Evolutionary conservation across 2,888 invertebrate species (phyloP).

Genomic region (Pardosa pseudoannulata): DNA sequence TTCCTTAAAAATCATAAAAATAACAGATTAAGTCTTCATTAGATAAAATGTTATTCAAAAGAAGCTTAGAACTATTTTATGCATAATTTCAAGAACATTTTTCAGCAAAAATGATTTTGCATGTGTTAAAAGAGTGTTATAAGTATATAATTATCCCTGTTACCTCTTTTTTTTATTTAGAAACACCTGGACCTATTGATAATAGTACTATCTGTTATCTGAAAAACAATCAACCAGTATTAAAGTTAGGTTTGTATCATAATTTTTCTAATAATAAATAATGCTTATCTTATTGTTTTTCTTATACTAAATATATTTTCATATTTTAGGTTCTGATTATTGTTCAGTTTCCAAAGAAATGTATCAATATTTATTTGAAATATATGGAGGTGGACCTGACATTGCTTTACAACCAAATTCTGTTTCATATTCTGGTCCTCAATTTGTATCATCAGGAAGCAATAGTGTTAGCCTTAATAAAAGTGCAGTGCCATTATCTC

Average conservation of each 20-base stretch:
- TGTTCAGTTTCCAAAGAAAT: conserved; percentile 89
- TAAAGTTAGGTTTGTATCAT: conserved; percentile 75
- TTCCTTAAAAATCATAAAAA: too few relatives aligned
- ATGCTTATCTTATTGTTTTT: background rate
- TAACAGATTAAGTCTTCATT: too few relatives aligned
- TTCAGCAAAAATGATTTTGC: too few relatives aligned
- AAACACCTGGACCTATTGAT: conserved; percentile 91
- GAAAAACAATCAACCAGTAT: conserved; percentile 76
- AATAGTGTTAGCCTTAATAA: conserved; percentile 14
- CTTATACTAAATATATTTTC: background rate
- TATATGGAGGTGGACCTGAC: conserved; percentile 94
- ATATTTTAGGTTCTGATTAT: conserved; percentile 81
- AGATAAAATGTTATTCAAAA: too few relatives aligned
- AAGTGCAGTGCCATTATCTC: background rate
- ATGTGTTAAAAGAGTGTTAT: too few relatives aligned
- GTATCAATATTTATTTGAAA: conserved; percentile 90
- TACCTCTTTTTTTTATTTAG: conserved; percentile 77
- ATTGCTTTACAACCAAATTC: conserved; percentile 79
- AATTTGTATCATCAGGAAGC: conserved; percentile 18
- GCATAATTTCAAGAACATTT: too few relatives aligned
- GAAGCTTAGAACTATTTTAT: too few relatives aligned
- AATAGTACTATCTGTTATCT: conserved; percentile 84
- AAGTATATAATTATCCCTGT: too few relatives aligned
- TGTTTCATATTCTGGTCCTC: conserved; percentile 9
- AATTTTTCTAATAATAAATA: background rate